Conservation (phyloP, 1,140 invertebrate genomes). For the Amyelois transitella region DNA sequence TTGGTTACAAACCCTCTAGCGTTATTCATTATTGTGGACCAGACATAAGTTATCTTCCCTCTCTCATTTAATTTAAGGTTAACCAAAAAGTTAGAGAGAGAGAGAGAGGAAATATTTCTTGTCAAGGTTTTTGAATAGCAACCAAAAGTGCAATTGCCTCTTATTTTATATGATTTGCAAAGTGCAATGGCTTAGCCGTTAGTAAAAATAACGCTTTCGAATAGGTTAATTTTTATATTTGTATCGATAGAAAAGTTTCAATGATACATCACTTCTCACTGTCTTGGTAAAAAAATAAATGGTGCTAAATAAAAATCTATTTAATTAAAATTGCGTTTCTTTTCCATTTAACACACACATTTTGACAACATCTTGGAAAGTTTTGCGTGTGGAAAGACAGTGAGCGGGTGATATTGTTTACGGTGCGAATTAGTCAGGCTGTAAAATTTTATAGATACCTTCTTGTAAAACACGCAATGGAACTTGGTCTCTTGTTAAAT, state of each 20-base stretch:
- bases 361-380: slow-evolving; percentile 21
- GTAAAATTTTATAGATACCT: slow-evolving; percentile 3
- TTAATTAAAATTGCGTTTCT: slow-evolving; percentile 10
- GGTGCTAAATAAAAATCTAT: slow-evolving; percentile 41
- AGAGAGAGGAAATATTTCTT: no score
- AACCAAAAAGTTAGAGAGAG: no score
- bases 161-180: slow-evolving; percentile 8
- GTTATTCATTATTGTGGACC: no score
- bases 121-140: no score
- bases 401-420: slow-evolving; percentile 29
- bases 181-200: slow-evolving; percentile 47
- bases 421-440: background rate
- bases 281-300: slow-evolving; percentile 40
- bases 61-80: no score
- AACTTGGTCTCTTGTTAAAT: slow-evolving; percentile 8
- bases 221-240: slow-evolving; percentile 32
- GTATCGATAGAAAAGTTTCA: slow-evolving; percentile 69
- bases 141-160: no score
- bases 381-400: slow-evolving; percentile 28
- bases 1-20: no score
- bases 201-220: slow-evolving; percentile 50
- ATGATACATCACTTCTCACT: slow-evolving; percentile 39
- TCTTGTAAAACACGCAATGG: slow-evolving; percentile 6
- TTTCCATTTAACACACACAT: slow-evolving; percentile 12
- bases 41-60: no score